phyloP scores from a whole-genome alignment of 2,888 invertebrate genomes.

The Pseudanteris insignis region DNA sequence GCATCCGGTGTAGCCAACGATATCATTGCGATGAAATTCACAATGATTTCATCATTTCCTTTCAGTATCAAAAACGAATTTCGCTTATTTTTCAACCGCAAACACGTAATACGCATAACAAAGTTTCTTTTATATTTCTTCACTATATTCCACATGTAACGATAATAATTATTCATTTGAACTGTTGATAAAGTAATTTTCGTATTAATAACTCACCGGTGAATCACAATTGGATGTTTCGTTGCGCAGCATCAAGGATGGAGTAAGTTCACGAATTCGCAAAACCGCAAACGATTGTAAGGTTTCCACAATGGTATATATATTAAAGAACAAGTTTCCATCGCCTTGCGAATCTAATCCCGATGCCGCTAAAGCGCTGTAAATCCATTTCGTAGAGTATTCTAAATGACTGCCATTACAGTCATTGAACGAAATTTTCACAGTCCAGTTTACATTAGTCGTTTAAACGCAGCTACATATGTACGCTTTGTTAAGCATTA shows the following conservation, averaged over 20 bases:
- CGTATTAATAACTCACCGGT: no score
- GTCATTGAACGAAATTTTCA: conserved; percentile 50
- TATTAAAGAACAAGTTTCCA: conserved; percentile 29
- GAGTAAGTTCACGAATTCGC: no score
- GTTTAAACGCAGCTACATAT: conserved; percentile 52
- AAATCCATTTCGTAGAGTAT: conserved; percentile 50
- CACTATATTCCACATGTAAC: no score
- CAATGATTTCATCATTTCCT: not conserved
- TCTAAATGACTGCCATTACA: conserved; percentile 55
- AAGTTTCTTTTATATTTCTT: no score
- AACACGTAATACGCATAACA: no score
- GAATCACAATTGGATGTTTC: no score
- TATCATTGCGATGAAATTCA: conserved; percentile 11
- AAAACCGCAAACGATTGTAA: conserved; percentile 28
- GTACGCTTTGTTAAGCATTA: conserved; percentile 53
- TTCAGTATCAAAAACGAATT: no score
- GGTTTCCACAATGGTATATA: conserved; percentile 29
- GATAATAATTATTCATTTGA: no score
- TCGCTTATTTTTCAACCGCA: no score
- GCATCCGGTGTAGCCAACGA: conserved; percentile 17
- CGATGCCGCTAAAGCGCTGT: conserved; percentile 31
- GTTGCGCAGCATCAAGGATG: no score
- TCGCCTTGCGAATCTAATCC: conserved; percentile 42
- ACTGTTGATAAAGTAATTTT: no score
- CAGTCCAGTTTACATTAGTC: conserved; percentile 55